phyloP scores from a whole-genome alignment of 2,797 vertebrate genomes.

The Falco novaeseelandiae region DNA sequence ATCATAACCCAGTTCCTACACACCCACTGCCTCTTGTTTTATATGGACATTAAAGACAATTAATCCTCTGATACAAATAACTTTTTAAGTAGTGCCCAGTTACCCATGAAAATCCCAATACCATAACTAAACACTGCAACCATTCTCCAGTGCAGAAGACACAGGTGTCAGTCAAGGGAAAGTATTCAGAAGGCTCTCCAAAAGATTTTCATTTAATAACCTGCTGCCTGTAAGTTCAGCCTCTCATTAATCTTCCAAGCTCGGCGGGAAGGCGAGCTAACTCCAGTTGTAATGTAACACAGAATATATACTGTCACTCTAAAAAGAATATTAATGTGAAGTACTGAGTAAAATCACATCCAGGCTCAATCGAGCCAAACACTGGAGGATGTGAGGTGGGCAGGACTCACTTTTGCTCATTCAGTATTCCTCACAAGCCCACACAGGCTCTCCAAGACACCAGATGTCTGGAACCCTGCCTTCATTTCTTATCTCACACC shows the following conservation, averaged over 20 bases:
- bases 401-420: constrained; percentile 29
- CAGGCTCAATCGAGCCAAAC: not conserved
- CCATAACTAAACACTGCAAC: not conserved
- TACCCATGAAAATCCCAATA: not conserved
- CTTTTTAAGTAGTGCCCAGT: not conserved
- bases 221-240: not conserved
- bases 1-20: not conserved
- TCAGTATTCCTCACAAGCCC: constrained; percentile 39
- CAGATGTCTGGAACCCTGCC: constrained; percentile 16
- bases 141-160: not conserved
- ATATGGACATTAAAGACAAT: not conserved
- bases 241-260: not conserved
- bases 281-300: not conserved
- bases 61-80: not conserved
- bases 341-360: not conserved
- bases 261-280: not conserved
- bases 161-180: too few relatives aligned
- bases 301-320: not conserved
- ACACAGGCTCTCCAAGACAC: not conserved
- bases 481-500: not conserved
- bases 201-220: not conserved
- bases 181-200: not conserved
- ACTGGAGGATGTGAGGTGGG: constrained; percentile 8
- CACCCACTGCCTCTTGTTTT: not conserved
- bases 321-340: not conserved